Evolutionary conservation across 2,113 vertebrate genomes (phyloP), one percentile per base, ranked within the genome.

Genomic region (Cavia aperea): DNA sequence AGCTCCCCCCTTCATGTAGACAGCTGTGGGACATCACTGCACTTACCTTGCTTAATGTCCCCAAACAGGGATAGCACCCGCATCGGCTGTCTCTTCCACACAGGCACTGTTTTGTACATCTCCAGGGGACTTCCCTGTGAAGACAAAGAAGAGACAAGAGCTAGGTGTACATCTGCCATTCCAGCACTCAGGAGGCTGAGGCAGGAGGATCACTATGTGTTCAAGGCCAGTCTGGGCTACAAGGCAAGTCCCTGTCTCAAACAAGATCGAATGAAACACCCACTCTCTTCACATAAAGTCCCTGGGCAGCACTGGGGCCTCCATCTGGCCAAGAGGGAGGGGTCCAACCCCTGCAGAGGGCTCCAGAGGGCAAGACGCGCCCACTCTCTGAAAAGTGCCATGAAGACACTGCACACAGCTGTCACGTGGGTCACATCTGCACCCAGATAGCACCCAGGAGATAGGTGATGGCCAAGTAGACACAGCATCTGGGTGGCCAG

Each of bases 21-120:
- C 16, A n/a, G 19, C 75, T 49, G 8, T 16, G 1, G 36, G 26
- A 2, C 0, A 0, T 9, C 91, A 18, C 29, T 26, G 5, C 14
- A 56, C 78, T 95, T n/a, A 97, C 81, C 95, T 93, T 73, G 36
- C 56, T 46, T 24, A 72, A 95, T 95, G 31, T 95, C 82, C 51
- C 91, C 94, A 36, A 96, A 96, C 56, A 97, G 92, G 11, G 89
- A 97, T 65, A 97, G 94, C 68, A 96, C 91, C 0, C 36, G 86
- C 9, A 97, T 7, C 0, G 93, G 0, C 63, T 94, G 84, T 91
- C 95, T 92, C 56, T 96, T 93, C 94, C 94, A 92, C n/a, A 85
- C 82, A 4, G 93, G 31, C 43, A 96, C 91, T 0, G 88, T 93
- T 2, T 81, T 21, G 1, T 72, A 89, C 10, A 70, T 94, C 31